Evolutionary conservation across 2,888 invertebrate species (phyloP).

Genomic region (Tetheella fluctuosa): DNA sequence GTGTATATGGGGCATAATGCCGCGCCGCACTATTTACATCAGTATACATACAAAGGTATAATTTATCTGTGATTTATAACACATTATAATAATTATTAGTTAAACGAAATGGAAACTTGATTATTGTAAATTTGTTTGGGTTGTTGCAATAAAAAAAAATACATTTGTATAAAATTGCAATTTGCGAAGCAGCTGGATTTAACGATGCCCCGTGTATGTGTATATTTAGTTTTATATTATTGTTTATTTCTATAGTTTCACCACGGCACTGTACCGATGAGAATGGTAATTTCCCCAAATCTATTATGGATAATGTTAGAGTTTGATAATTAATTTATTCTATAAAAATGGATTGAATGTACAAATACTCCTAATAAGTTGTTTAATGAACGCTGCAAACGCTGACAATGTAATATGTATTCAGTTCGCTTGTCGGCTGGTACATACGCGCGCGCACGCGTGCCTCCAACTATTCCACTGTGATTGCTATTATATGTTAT

Average conservation of each 20-base stretch:
- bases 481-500: slow-evolving; percentile 51
- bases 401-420: not conserved
- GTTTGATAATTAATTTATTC: slow-evolving; percentile 33
- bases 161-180: slow-evolving; percentile 65
- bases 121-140: slow-evolving; percentile 74
- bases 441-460: not conserved
- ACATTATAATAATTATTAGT: slow-evolving; percentile 47
- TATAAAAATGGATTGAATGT: slow-evolving; percentile 51
- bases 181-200: slow-evolving; percentile 56
- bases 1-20: slow-evolving; percentile 57
- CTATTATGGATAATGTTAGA: slow-evolving; percentile 2
- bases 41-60: slow-evolving; percentile 12
- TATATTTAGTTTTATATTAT: slow-evolving; percentile 57
- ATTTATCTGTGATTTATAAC: slow-evolving; percentile 57
- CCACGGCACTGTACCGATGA: slow-evolving; percentile 30
- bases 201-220: slow-evolving; percentile 62
- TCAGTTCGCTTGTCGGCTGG: not conserved
- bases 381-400: slow-evolving; percentile 18
- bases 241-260: slow-evolving; percentile 41
- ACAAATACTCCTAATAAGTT: slow-evolving; percentile 53
- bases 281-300: not conserved
- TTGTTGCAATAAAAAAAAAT: slow-evolving; percentile 76
- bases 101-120: slow-evolving; percentile 38
- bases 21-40: slow-evolving; percentile 25
- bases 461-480: slow-evolving; percentile 48